Percentiles rank a stretch among this genome's conserved stretches.
Conservation (phyloP, 1,140 invertebrate species). For the Drosophila grimshawi region DNA sequence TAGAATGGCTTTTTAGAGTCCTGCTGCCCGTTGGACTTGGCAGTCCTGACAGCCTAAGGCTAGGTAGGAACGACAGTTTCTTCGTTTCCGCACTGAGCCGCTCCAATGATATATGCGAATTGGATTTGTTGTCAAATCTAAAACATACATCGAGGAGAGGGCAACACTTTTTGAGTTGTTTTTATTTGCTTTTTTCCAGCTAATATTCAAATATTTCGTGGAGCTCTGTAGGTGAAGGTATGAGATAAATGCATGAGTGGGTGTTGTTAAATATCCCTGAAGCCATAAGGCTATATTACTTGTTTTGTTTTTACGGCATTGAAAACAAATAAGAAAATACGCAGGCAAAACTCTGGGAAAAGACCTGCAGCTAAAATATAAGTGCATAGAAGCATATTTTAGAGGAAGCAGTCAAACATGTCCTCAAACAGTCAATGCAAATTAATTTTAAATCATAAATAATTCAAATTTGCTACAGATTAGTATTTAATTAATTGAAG, state of each 20-base stretch:
- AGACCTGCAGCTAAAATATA: background rate
- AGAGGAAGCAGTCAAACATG: no score
- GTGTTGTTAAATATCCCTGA: background rate
- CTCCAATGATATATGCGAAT: constrained; percentile 8
- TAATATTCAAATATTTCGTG: constrained; percentile 4
- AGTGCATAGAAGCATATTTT: background rate
- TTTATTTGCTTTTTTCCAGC: background rate
- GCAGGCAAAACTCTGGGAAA: no score
- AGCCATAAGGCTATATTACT: background rate
- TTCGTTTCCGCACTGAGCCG: background rate
- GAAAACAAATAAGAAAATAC: background rate
- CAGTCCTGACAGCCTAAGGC: constrained; percentile 34
- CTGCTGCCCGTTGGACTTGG: constrained; percentile 12
- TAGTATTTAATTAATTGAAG: no score
- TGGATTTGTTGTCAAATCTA: constrained; percentile 14
- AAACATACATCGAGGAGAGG: background rate
- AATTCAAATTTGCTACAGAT: no score
- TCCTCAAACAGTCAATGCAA: no score
- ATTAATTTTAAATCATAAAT: no score
- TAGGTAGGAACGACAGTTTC: background rate
- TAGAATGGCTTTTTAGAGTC: background rate
- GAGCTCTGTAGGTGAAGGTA: background rate
- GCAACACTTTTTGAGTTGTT: background rate
- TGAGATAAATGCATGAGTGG: background rate
- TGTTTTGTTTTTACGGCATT: background rate